Evolutionary conservation across 2,888 invertebrate species (phyloP).

Genomic region (Ischnura elegans): DNA sequence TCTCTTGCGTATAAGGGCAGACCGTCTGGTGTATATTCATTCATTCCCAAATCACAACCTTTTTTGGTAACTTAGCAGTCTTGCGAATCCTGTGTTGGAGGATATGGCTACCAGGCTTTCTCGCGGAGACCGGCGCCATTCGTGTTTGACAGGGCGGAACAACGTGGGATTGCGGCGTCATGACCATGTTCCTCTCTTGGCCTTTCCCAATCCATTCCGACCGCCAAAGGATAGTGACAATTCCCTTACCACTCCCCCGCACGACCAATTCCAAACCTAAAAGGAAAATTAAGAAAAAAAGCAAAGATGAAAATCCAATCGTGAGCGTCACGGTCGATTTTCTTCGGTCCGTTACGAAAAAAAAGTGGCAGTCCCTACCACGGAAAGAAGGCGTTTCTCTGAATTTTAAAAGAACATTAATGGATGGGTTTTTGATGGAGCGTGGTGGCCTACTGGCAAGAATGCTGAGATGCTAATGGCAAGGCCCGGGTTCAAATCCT

Average conservation of each 20-base stretch:
- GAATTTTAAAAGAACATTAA: not conserved
- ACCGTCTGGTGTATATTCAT: no score
- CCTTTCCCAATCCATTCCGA: not conserved
- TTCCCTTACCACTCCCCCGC: not conserved
- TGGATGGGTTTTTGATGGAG: no score
- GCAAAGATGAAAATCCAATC: not conserved
- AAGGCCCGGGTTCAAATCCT: no score
- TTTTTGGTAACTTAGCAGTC: no score
- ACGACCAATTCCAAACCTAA: not conserved
- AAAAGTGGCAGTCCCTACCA: not conserved
- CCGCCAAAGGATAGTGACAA: not conserved
- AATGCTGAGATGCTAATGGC: no score
- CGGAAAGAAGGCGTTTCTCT: not conserved
- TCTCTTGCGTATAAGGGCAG: no score
- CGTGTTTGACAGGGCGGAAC: not conserved
- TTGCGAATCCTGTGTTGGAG: no score
- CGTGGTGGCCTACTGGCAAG: no score
- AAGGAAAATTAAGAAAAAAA: not conserved
- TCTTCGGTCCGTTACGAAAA: not conserved
- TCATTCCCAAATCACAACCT: no score
- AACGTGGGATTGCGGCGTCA: not conserved
- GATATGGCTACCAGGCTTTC: no score
- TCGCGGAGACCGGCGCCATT: not conserved
- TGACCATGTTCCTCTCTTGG: not conserved
- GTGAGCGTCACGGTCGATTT: not conserved